phyloP scores from a whole-genome alignment of 2,888 invertebrate genomes.

The Synergus laeviventris region DNA sequence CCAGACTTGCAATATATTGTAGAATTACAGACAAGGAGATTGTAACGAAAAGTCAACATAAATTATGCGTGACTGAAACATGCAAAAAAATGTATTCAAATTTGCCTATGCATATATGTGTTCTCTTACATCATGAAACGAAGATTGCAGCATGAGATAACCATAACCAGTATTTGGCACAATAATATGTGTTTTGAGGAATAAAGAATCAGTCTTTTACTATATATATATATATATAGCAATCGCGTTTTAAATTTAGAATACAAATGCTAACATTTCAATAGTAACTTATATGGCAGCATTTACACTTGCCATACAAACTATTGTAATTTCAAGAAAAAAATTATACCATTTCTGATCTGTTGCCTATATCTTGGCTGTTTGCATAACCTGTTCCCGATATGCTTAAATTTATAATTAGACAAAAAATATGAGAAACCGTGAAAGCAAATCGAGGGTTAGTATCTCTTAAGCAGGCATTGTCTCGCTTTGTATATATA shows the following conservation, averaged over 20 bases:
- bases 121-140: not conserved
- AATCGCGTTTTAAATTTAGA: not conserved
- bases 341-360: too few species aligned
- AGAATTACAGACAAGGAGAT: not conserved
- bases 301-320: too few species aligned
- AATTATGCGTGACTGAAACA: conserved; percentile 8
- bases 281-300: too few species aligned
- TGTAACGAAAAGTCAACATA: not conserved
- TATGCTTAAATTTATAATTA: too few species aligned
- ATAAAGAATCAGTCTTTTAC: not conserved
- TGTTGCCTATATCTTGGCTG: too few species aligned
- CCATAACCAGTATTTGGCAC: not conserved
- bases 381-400: too few species aligned
- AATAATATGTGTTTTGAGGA: not conserved
- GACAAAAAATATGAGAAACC: not conserved
- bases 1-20: conserved; percentile 1
- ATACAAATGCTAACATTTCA: too few species aligned
- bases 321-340: too few species aligned
- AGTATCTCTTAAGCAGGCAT: not conserved
- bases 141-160: conserved; percentile 6
- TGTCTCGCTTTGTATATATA: not conserved
- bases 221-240: too few species aligned
- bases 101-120: conserved; percentile 6
- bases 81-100: conserved; percentile 23
- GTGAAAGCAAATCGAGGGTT: not conserved